Evolutionary conservation across 2,113 vertebrate species (phyloP).

Genomic region (Thalassarche chlororhynchos): DNA sequence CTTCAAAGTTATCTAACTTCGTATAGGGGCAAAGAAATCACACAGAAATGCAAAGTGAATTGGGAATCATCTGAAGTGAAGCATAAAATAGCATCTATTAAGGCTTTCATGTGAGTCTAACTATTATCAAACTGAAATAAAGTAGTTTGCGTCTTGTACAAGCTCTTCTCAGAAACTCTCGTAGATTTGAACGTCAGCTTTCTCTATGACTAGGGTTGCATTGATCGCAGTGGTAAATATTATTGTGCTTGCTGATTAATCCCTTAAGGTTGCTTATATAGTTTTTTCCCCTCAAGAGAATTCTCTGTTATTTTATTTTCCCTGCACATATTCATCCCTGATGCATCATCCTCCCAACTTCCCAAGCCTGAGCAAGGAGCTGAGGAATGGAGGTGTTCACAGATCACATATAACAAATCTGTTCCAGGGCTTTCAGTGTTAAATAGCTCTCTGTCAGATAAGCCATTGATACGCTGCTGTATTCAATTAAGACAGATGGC

Average conservation of each 20-base stretch:
- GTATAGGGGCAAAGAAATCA: not conserved
- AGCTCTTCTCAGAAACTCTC: not conserved
- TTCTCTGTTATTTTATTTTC: not conserved
- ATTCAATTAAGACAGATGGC: not conserved
- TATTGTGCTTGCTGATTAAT: not conserved
- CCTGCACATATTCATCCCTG: not conserved
- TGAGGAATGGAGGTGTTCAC: not conserved
- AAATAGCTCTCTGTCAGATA: not conserved
- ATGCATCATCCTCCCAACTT: not conserved
- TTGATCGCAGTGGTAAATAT: not conserved
- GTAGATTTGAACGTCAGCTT: not conserved
- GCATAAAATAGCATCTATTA: not conserved
- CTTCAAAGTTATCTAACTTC: not conserved
- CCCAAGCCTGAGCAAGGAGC: not conserved
- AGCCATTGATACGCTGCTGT: not conserved
- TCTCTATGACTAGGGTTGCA: not conserved
- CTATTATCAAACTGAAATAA: not conserved
- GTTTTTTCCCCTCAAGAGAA: not conserved
- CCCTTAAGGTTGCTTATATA: not conserved
- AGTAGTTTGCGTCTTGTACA: not conserved
- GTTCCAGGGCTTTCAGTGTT: not conserved
- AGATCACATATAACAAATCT: not conserved
- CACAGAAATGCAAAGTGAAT: not conserved
- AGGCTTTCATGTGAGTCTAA: not conserved
- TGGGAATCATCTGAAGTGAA: not conserved